Evolutionary conservation across 1,140 invertebrate species (phyloP), one percentile per base, ranked within the genome.

Genomic region (Thaumatotibia leucotreta): DNA sequence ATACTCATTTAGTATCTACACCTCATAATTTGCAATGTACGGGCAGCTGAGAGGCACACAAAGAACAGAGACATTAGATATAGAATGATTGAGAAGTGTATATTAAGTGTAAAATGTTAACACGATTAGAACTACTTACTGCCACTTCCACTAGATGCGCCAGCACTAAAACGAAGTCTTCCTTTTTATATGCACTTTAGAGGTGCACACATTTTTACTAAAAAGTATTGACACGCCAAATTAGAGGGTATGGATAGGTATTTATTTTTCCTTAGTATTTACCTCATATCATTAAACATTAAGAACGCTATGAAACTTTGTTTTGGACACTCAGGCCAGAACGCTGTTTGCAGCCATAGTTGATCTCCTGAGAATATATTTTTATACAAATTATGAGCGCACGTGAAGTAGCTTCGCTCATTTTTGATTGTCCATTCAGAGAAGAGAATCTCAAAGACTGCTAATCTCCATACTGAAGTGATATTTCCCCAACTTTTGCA

Each of bases 221-320:
- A 58, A n/a, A 29, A 58, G 52, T 31, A 58, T 58, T 58, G 52
- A 58, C 23, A 58, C 27, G 24, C 52, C 52, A 58, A 58, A 58
- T 58, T 58, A 45, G 39, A 45, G 39, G 39, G 39, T 45, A 45
- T n/a, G n/a, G n/a, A n/a, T 45, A 45, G 35, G 14, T 45, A 58
- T 58, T 58, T 58, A 58, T 58, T 31, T 58, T 58, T 58, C 24
- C 52, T 58, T 27, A 14, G 24, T 58, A 58, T 58, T 31, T 58
- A 58, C 52, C 23, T 27, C 24, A 27, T 58, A 58, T 27, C 11
- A 27, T 27, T 27, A 27, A 27, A 58, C 52, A 29, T 31, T 58
- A 58, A 58, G 52, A 29, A 17, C 14, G 52, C 52, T 58, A 22
- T 58, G 52, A 58, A n/a, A 58, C 50, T 58, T 6, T 0, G n/a